Conservation (phyloP, 2,888 invertebrate species). For the Tenthredo livida region DNA sequence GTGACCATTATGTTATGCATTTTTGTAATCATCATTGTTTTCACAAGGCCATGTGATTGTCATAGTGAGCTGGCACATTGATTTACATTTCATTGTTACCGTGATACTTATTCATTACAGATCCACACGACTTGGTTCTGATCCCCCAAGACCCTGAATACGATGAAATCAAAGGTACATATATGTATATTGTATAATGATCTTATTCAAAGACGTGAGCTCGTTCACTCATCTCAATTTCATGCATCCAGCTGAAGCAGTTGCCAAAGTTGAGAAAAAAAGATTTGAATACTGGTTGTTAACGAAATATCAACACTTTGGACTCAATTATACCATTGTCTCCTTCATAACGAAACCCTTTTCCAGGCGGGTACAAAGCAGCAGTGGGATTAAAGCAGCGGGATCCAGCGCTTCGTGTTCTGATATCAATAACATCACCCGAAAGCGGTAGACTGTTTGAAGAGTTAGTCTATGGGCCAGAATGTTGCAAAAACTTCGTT, state of each 20-base stretch:
- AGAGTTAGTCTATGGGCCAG: slow-evolving; percentile 82
- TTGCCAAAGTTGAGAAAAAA: neutral
- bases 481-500: slow-evolving; percentile 81
- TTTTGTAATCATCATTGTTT: neutral
- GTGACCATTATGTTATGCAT: neutral
- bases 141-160: slow-evolving; percentile 85
- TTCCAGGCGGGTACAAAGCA: slow-evolving; percentile 86
- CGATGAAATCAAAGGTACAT: slow-evolving; percentile 85
- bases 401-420: slow-evolving; percentile 84
- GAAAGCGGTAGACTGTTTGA: slow-evolving; percentile 82
- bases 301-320: neutral
- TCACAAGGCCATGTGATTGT: neutral
- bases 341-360: slow-evolving; percentile 13
- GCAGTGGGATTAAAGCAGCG: slow-evolving; percentile 84
- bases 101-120: slow-evolving; percentile 68
- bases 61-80: neutral
- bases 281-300: neutral
- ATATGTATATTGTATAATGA: neutral
- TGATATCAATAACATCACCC: slow-evolving; percentile 83
- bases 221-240: neutral
- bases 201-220: neutral
- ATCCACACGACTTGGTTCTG: slow-evolving; percentile 83
- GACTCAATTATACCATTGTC: neutral
- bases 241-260: neutral
- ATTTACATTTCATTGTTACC: neutral